Evolutionary conservation across 2,797 vertebrate species (phyloP), one percentile per base, ranked within the genome.

Genomic region (Aldrovandia affinis): DNA sequence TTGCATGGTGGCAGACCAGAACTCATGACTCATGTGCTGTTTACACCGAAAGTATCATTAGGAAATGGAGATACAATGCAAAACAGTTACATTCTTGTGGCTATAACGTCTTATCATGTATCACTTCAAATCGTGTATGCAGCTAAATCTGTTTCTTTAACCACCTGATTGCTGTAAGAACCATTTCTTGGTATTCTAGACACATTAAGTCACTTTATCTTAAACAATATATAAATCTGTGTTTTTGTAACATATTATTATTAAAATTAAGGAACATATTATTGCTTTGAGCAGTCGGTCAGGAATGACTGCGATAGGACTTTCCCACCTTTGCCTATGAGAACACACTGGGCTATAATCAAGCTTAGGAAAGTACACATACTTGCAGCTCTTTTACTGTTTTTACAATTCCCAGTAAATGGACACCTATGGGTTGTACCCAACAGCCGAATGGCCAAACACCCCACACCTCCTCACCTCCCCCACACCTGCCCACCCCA

Each of bases 401-500:
- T 44, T 47, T 47, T n/a, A 0, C 22, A 15, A 36, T 44, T 44
- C 44, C 73, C 42, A 44, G 65, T 15, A 18, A 22, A 73, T n/a
- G n/a, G n/a, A n/a, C n/a, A n/a, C n/a, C n/a, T n/a, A n/a, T n/a
- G n/a, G n/a, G n/a, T n/a, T n/a, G n/a, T n/a, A n/a, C n/a, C n/a
- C n/a, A n/a, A n/a, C n/a, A n/a, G n/a, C n/a, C n/a, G 18, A 33
- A 77, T 28, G 30, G 39, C 73, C 22, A 77, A 39, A 22, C 73
- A 39, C 36, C 36, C 1, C 0, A 30, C 68, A 77, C 22, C 70
- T 7, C 42, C 39, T 36, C 3, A 33, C 2, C 73, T 25, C 22
- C 73, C 73, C 73, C 42, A 77, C 73, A 44, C 42, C 42, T 77
- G 42, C 39, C 73, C 42, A 77, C 73, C 47, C 70, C 20, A 75